Evolutionary conservation across 2,888 invertebrate genomes (phyloP).

Genomic region (Temnothorax unifasciatus): DNA sequence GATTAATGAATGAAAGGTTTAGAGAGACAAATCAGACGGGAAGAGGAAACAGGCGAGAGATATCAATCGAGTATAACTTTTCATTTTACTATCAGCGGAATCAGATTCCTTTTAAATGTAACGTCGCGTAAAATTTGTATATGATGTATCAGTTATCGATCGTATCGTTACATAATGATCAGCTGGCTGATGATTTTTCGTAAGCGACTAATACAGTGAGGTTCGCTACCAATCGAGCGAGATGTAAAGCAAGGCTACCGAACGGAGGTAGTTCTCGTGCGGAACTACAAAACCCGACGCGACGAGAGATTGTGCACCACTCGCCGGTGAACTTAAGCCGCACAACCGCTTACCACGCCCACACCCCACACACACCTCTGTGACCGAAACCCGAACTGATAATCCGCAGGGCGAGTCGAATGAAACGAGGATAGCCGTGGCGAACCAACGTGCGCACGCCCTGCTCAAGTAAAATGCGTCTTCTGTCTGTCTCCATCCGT

Average conservation of each 20-base stretch:
- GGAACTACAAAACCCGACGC: not conserved
- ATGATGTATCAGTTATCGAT: not conserved
- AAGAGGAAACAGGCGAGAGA: not conserved
- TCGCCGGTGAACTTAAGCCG: not conserved
- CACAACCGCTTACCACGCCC: not conserved
- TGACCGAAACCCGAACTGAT: constrained; percentile 73
- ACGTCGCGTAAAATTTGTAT: not conserved
- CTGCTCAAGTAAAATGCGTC: constrained; percentile 93
- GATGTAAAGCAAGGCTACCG: not conserved
- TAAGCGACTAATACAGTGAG: not conserved
- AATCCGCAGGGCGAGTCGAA: constrained; percentile 93
- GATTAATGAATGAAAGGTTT: not conserved
- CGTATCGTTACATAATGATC: not conserved
- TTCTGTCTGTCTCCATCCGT: constrained; percentile 67
- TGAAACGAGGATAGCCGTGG: constrained; percentile 98
- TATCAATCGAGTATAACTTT: constrained; percentile 5
- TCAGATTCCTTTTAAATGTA: constrained; percentile 1
- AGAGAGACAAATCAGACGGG: not conserved
- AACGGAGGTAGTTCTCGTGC: not conserved
- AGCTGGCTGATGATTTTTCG: constrained; percentile 1
- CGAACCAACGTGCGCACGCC: constrained; percentile 98
- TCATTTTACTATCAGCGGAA: not conserved
- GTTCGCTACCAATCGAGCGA: not conserved
- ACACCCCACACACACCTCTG: constrained; percentile 21
- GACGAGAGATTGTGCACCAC: constrained; percentile 36